Conservation (phyloP, 2,888 invertebrate genomes). For the Acleris sparsana region DNA sequence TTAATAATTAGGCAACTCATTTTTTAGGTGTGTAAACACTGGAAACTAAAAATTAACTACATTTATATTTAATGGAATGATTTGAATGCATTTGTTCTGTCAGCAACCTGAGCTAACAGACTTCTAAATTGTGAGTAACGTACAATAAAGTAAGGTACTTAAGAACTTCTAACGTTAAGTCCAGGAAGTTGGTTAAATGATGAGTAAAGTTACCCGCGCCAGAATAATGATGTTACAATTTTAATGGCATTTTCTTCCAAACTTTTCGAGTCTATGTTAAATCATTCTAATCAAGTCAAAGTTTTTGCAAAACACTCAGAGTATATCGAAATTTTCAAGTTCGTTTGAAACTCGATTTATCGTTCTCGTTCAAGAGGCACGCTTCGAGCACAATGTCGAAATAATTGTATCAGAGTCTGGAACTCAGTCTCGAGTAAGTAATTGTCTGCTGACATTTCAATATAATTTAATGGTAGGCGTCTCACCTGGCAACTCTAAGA, state of each 20-base stretch:
- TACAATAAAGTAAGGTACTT: slow-evolving; percentile 7
- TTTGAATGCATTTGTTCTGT: not conserved
- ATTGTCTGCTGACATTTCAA: slow-evolving; percentile 9
- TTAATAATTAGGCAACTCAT: no score
- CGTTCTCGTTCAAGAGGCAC: not conserved
- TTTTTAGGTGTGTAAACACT: no score
- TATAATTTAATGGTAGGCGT: not conserved
- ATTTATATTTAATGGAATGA: no score
- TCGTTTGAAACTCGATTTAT: slow-evolving; percentile 1
- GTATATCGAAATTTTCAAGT: not conserved
- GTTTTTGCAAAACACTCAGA: slow-evolving; percentile 18
- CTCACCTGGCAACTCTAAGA: slow-evolving; percentile 92
- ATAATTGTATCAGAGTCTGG: slow-evolving; percentile 10
- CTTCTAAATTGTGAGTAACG: slow-evolving; percentile 21
- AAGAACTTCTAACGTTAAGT: slow-evolving; percentile 35
- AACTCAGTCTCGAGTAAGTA: not conserved
- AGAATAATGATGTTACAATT: slow-evolving; percentile 26
- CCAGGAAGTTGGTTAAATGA: slow-evolving; percentile 37
- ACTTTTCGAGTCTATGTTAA: slow-evolving; percentile 25
- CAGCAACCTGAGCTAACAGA: slow-evolving; percentile 1
- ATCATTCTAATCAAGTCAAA: slow-evolving; percentile 26
- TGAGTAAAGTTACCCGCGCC: slow-evolving; percentile 35
- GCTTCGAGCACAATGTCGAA: slow-evolving; percentile 10
- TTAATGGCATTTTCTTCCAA: slow-evolving; percentile 26
- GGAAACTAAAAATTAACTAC: no score